Percentiles rank a stretch among this genome's conserved stretches.
phyloP scores from a whole-genome alignment of 2,888 invertebrate genomes.

The Netelia fuscicornis region DNA sequence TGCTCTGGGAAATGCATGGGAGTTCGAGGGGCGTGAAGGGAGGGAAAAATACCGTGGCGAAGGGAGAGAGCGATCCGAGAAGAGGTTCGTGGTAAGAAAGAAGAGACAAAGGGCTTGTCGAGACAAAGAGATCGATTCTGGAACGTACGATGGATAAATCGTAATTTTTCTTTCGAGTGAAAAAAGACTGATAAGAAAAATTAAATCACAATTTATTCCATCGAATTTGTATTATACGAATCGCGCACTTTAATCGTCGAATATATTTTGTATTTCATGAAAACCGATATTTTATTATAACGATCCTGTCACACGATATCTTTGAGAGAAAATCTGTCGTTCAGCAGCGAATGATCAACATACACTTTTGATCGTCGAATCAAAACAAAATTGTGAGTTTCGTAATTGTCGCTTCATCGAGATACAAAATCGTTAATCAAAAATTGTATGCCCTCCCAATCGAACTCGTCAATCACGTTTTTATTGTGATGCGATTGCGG shows the following conservation, averaged over 20 bases:
- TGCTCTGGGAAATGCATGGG: conserved; percentile 9
- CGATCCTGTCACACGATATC: too few species aligned
- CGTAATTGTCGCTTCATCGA: too few species aligned
- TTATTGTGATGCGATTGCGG: conserved; percentile 34
- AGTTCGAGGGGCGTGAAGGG: conserved; percentile 27
- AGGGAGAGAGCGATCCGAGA: conserved; percentile 26
- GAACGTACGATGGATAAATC: background rate
- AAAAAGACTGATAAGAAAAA: too few species aligned
- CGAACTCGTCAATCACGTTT: conserved; percentile 31
- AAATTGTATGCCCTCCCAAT: background rate
- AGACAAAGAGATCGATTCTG: conserved; percentile 41
- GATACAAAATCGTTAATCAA: conserved; percentile 1
- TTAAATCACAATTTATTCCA: too few species aligned
- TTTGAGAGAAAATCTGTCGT: too few species aligned
- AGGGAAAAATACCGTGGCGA: conserved; percentile 25
- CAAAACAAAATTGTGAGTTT: background rate
- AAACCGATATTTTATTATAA: too few species aligned
- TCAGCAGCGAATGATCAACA: background rate
- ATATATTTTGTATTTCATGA: too few species aligned
- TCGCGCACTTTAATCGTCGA: too few species aligned
- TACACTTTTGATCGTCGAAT: background rate
- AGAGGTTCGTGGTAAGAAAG: conserved; percentile 6
- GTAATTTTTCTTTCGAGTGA: too few species aligned
- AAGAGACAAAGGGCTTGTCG: conserved; percentile 19
- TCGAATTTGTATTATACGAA: too few species aligned